Conservation (phyloP, 2,888 invertebrate genomes). For the Troides helena region DNA sequence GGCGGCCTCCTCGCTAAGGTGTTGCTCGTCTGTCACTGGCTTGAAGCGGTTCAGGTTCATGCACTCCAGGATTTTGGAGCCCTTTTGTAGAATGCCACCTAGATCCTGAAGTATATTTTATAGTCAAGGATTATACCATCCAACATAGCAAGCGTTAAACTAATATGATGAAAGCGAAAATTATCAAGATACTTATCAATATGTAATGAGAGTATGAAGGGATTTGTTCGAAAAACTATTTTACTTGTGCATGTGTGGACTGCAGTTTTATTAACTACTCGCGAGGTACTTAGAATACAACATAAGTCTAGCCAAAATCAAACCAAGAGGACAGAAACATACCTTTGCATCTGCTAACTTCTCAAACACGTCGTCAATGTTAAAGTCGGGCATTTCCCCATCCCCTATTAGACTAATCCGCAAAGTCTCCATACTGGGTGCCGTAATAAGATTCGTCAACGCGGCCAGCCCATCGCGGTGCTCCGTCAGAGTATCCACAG, state of each 20-base stretch:
- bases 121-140: neutral
- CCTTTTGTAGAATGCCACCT: constrained; percentile 73
- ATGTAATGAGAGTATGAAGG: too few species aligned
- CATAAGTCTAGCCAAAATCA: too few species aligned
- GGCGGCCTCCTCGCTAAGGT: constrained; percentile 80
- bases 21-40: constrained; percentile 71
- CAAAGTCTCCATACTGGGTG: constrained; percentile 48
- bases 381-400: constrained; percentile 41
- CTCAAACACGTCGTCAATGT: constrained; percentile 53
- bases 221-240: too few species aligned
- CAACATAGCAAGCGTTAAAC: too few species aligned
- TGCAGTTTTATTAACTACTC: too few species aligned
- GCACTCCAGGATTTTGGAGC: constrained; percentile 82
- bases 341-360: constrained; percentile 60
- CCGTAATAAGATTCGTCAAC: constrained; percentile 46
- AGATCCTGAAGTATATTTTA: constrained; percentile 47
- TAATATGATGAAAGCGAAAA: too few species aligned
- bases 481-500: constrained; percentile 48
- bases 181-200: too few species aligned
- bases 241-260: too few species aligned
- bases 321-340: constrained; percentile 13
- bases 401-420: constrained; percentile 45
- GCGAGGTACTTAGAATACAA: too few species aligned
- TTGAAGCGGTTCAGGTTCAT: constrained; percentile 81
- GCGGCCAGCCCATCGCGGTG: constrained; percentile 57